Evolutionary conservation across 2,797 vertebrate genomes (phyloP).

Genomic region (Sparidentex hasta): DNA sequence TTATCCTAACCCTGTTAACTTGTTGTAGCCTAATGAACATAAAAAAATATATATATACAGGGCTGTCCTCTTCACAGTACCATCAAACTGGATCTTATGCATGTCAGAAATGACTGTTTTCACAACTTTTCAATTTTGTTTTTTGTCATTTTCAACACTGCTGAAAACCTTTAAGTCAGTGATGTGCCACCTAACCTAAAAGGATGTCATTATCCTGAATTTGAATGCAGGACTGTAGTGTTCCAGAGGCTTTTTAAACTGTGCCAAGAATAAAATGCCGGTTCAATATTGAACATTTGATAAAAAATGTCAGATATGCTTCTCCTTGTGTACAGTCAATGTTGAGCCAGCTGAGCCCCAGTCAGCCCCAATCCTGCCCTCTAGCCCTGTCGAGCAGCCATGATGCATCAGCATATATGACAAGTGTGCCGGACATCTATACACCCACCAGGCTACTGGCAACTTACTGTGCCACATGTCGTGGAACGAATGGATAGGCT

Average conservation of each 20-base stretch:
- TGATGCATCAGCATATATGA: slow-evolving; percentile 53
- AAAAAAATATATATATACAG: no score
- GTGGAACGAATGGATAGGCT: slow-evolving; percentile 11
- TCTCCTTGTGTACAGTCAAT: slow-evolving; percentile 18
- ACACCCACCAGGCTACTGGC: slow-evolving; percentile 35
- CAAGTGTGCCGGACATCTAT: slow-evolving; percentile 35
- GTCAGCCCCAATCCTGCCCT: slow-evolving; percentile 33
- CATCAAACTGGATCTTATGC: background rate
- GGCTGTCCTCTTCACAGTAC: background rate
- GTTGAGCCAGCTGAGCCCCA: slow-evolving; percentile 22
- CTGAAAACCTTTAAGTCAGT: background rate
- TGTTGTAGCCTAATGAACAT: no score
- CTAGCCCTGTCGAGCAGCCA: slow-evolving; percentile 29
- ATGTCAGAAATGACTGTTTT: background rate
- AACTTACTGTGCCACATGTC: slow-evolving; percentile 24
- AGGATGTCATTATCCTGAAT: slow-evolving; percentile 17
- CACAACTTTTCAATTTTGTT: background rate
- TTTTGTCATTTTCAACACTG: slow-evolving; percentile 9
- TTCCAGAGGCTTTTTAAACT: background rate
- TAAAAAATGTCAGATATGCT: slow-evolving; percentile 3
- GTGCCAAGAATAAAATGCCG: slow-evolving; percentile 14
- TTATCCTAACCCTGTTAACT: no score
- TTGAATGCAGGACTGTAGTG: slow-evolving; percentile 1
- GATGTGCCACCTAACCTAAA: background rate
- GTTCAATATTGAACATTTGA: background rate